Evolutionary conservation across 2,797 vertebrate genomes (phyloP), one percentile per base, ranked within the genome.

Genomic region (Enteromius anoplus): DNA sequence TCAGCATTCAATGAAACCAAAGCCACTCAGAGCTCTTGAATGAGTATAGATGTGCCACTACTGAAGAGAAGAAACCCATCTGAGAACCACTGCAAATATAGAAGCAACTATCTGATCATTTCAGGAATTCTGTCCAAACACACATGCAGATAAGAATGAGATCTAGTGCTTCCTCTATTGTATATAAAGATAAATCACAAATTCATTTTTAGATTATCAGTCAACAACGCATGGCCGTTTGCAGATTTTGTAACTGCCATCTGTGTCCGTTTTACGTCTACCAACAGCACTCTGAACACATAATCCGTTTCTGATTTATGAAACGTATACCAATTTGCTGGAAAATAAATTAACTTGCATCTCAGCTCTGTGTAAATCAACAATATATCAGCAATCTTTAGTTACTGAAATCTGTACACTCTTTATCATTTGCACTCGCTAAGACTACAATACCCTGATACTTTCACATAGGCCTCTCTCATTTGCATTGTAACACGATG

Each of bases 21-120:
- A 26, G 64, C 21, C 29, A 68, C 47, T 23, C 77, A n/a, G 23
- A 70, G 34, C 64, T 55, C 51, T 29, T 70, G 58, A 70, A 80
- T 45, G 49, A 80, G 34, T 70, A 55, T 49, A 70, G 23, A 70
- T 70, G 78, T 45, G 23, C 14, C 15, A 19, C 49, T 58, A 11
- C 49, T 58, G 7, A 70, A 42, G 65, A 70, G 5, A 70, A 12
- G 65, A 70, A 70, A 29, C 65, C 51, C 78, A 34, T 70, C 78
- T 42, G 78, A 70, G 49, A 70, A 6, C 5, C 34, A 29, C 32
- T 7, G 78, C 15, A 58, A 70, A 66, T 51, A 42, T 0, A 80
- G n/a, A 23, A 70, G 2, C 34, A 37, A 15, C n/a, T 58, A 19
- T 70, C 23, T 42, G 29, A 53, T 32, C 47, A 23, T 40, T 75